A percentile compares a stretch with the other conserved stretches of the same genome.
Conservation (phyloP, 2,888 invertebrate species). For the Melieria omissa region DNA sequence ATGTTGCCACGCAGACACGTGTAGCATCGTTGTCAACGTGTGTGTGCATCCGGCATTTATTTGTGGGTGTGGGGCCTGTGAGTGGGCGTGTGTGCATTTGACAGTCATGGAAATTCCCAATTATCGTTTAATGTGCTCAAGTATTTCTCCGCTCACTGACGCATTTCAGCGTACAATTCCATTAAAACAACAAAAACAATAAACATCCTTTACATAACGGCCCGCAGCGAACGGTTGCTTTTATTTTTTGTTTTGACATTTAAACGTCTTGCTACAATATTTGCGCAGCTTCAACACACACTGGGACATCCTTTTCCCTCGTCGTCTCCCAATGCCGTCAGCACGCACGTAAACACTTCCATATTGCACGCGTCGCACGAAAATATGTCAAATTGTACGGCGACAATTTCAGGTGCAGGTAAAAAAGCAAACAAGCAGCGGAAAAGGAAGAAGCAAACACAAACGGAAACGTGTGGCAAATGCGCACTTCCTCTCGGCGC, state of each 20-base stretch:
- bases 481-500: conserved; percentile 17
- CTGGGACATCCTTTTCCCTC: too few relatives aligned
- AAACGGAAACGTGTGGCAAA: conserved; percentile 31
- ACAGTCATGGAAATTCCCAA: conserved; percentile 10
- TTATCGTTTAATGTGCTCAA: conserved; percentile 7
- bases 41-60: not conserved
- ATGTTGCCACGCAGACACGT: not conserved
- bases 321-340: too few relatives aligned
- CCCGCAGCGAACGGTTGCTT: too few relatives aligned
- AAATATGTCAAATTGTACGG: not conserved
- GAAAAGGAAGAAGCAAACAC: not conserved
- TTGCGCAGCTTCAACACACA: too few relatives aligned
- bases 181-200: too few relatives aligned
- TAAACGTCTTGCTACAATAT: too few relatives aligned
- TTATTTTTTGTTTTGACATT: too few relatives aligned
- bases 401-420: too few relatives aligned
- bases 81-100: not conserved
- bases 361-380: not conserved
- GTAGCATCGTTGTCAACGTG: not conserved
- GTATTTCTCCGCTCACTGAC: not conserved
- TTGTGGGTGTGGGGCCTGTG: not conserved
- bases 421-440: not conserved
- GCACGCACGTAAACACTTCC: too few relatives aligned
- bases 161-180: too few relatives aligned
- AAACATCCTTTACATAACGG: too few relatives aligned